Conservation (phyloP, 2,797 vertebrate genomes). For the Huso huso region DNA sequence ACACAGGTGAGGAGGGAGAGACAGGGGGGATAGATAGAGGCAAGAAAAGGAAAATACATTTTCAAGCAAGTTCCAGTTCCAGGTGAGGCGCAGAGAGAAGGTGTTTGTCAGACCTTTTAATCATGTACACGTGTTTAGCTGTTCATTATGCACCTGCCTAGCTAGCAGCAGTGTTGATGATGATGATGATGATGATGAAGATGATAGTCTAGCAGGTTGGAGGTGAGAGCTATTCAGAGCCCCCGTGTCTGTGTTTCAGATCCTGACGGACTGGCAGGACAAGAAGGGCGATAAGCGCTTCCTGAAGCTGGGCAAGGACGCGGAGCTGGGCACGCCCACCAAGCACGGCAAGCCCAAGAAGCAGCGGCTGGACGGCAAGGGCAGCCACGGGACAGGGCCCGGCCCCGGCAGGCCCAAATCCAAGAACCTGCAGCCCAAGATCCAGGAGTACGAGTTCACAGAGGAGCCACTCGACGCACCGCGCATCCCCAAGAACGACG, state of each 20-base stretch:
- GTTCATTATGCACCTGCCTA: too few species aligned
- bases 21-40: too few species aligned
- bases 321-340: constrained; percentile 75
- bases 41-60: too few species aligned
- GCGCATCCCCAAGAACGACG: constrained; percentile 93
- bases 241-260: constrained; percentile 52
- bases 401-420: constrained; percentile 91
- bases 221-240: too few species aligned
- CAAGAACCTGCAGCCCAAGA: constrained; percentile 87
- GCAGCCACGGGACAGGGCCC: constrained; percentile 75
- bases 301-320: constrained; percentile 82
- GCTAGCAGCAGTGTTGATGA: too few species aligned
- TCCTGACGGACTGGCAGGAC: constrained; percentile 97
- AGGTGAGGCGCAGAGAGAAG: too few species aligned
- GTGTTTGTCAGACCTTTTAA: too few species aligned
- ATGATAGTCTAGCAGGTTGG: too few species aligned
- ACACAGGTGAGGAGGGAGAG: too few species aligned
- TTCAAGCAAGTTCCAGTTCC: too few species aligned
- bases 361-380: constrained; percentile 88
- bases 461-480: constrained; percentile 94
- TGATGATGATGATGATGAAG: too few species aligned
- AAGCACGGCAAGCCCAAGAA: constrained; percentile 94
- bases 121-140: too few species aligned
- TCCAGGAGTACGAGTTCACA: constrained; percentile 91
- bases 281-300: constrained; percentile 94